phyloP scores from a whole-genome alignment of 1,140 invertebrate species.

The Hycleus cichorii region DNA sequence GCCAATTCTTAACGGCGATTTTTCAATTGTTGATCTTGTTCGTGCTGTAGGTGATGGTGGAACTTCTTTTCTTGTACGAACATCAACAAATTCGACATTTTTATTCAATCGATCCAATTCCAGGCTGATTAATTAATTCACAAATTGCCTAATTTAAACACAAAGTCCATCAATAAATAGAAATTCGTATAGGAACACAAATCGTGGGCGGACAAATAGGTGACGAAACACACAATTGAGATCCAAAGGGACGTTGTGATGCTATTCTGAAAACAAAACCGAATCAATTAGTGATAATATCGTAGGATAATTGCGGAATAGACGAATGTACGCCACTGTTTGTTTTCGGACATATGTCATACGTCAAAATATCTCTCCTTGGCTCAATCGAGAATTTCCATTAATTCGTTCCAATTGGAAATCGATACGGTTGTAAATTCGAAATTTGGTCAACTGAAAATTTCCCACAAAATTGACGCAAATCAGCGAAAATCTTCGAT shows the following conservation, averaged over 20 bases:
- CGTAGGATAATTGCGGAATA: neutral
- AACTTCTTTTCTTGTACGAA: slow-evolving; percentile 1
- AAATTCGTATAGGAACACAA: neutral
- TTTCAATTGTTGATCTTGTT: neutral
- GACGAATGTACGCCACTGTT: slow-evolving; percentile 10
- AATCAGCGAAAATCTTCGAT: too few relatives aligned
- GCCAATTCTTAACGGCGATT: slow-evolving; percentile 21
- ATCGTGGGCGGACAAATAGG: neutral
- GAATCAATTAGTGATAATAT: neutral
- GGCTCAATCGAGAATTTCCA: neutral
- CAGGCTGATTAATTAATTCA: neutral
- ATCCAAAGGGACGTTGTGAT: neutral
- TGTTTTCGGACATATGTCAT: neutral
- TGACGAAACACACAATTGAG: neutral
- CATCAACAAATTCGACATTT: neutral
- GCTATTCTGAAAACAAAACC: slow-evolving; percentile 6
- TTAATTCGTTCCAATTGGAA: neutral
- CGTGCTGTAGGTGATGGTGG: neutral
- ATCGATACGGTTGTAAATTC: too few relatives aligned
- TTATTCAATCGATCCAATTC: neutral
- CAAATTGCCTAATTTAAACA: neutral
- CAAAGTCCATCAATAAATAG: neutral
- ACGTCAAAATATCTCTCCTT: neutral
- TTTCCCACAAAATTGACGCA: too few relatives aligned
- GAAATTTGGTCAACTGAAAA: too few relatives aligned